phyloP scores from a whole-genome alignment of 1,140 invertebrate species.

The Camponotus floridanus region DNA sequence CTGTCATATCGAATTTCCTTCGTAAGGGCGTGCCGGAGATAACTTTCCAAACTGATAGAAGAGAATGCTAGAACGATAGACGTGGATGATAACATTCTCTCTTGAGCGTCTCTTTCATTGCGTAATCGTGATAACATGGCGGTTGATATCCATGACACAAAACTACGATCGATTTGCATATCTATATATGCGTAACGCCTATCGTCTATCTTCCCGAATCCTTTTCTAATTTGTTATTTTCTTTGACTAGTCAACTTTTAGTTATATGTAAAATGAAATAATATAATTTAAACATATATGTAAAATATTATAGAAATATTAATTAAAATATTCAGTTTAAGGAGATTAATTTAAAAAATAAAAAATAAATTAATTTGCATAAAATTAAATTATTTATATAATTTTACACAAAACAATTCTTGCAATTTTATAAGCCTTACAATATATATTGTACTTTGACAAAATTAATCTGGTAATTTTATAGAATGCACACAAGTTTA shows the following conservation, averaged over 20 bases:
- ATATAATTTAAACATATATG: not conserved
- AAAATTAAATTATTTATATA: not conserved
- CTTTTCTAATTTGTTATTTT: not conserved
- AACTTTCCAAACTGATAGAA: conserved; percentile 57
- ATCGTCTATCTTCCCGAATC: not conserved
- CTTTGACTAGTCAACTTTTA: not conserved
- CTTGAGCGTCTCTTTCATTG: conserved; percentile 46
- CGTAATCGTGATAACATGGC: conserved; percentile 46
- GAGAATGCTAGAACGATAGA: not conserved
- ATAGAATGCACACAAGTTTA: too few species aligned
- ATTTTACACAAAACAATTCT: not conserved
- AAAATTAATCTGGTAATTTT: not conserved
- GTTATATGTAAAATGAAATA: not conserved
- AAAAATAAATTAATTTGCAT: not conserved
- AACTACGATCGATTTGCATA: not conserved
- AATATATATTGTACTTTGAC: not conserved
- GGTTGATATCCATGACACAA: conserved; percentile 42
- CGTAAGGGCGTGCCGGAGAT: conserved; percentile 30
- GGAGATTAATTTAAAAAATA: not conserved
- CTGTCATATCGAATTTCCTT: conserved; percentile 20
- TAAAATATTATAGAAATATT: not conserved
- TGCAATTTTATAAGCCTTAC: not conserved
- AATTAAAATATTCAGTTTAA: not conserved
- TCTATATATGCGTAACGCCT: not conserved
- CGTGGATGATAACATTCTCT: conserved; percentile 39